These are phyloP conservation scores for Pandemis cinnamomeana DNA, from an alignment of 2,888 invertebrate species.

Conservation along the genomic window DNA sequence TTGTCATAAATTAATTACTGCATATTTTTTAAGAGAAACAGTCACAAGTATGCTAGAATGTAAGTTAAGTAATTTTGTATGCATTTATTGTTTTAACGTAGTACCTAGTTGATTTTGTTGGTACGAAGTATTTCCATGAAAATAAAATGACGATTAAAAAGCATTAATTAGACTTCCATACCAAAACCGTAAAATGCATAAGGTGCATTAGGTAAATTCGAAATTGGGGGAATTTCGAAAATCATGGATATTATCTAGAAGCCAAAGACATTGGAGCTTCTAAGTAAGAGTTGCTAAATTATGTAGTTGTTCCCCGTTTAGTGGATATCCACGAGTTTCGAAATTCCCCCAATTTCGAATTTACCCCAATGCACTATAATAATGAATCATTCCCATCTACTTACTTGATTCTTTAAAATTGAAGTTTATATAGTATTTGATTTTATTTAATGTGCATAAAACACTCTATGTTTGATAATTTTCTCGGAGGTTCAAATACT, in stretches of 20 bases:
- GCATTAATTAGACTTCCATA: background rate
- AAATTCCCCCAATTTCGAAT: too few species aligned
- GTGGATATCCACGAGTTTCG: too few species aligned
- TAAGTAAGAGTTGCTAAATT: too few species aligned
- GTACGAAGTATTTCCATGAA: background rate
- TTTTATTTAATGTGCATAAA: conserved; percentile 1
- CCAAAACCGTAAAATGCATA: background rate
- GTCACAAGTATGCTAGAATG: conserved; percentile 63
- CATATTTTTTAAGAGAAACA: conserved; percentile 60
- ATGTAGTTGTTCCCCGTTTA: too few species aligned
- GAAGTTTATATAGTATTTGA: background rate
- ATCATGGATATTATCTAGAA: too few species aligned
- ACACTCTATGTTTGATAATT: conserved; percentile 61
- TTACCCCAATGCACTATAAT: background rate
- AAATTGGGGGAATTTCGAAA: too few species aligned
- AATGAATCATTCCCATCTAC: background rate
- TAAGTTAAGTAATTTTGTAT: conserved; percentile 48
- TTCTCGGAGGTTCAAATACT: conserved; percentile 75
- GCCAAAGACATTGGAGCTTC: too few species aligned
- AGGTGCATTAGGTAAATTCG: too few species aligned
- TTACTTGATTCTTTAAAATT: background rate
- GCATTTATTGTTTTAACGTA: conserved; percentile 49
- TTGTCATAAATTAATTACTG: conserved; percentile 7
- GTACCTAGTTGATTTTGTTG: conserved; percentile 32
- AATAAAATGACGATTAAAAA: background rate